Conservation (phyloP, 2,797 vertebrate species). For the Tapirus indicus region DNA sequence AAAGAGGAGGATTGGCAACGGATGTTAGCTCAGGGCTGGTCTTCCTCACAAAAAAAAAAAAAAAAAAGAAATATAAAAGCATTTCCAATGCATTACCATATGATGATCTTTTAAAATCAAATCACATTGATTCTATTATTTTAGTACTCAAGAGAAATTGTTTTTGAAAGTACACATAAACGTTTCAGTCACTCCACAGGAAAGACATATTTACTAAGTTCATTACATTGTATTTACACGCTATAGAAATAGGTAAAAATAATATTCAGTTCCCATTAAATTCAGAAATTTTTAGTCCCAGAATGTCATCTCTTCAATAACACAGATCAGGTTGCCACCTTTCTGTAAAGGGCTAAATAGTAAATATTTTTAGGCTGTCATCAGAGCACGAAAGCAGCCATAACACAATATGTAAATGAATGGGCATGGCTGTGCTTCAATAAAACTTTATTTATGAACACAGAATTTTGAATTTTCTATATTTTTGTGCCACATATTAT, state of each 20-base stretch:
- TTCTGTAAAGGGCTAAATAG: background rate
- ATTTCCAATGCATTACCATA: background rate
- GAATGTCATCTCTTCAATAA: background rate
- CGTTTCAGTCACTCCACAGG: background rate
- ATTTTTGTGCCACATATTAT: background rate
- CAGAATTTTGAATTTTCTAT: background rate
- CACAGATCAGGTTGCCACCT: background rate
- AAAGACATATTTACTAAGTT: conserved; percentile 22
- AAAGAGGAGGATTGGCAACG: no score
- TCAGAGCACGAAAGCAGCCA: background rate
- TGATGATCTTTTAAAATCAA: background rate
- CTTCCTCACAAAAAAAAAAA: no score
- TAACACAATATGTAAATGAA: background rate
- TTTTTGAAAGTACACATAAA: conserved; percentile 36
- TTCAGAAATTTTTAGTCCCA: background rate
- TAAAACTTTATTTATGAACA: conserved; percentile 36
- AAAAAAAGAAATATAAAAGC: conserved; percentile 29
- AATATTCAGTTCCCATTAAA: conserved; percentile 29
- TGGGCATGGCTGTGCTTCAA: background rate
- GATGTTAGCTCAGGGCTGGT: no score
- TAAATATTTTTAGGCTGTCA: background rate
- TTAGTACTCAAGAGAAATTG: background rate
- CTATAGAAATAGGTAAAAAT: conserved; percentile 23
- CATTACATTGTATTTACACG: background rate
- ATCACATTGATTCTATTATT: background rate